phyloP scores from a whole-genome alignment of 2,797 vertebrate species.

The Pampus argenteus region DNA sequence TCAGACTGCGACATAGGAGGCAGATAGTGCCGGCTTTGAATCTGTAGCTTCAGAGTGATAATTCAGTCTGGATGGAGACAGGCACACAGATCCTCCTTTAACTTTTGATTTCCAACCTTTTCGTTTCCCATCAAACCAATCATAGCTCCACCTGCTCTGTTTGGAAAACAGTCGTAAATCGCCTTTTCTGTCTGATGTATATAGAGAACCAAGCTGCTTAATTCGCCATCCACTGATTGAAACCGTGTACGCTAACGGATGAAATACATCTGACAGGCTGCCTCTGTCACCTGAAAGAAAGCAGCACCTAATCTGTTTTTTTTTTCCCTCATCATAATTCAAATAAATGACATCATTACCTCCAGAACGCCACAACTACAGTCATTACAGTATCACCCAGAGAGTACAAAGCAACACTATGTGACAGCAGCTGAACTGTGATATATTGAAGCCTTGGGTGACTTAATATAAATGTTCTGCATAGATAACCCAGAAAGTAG shows the following conservation, averaged over 20 bases:
- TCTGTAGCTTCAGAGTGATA: conserved; percentile 16
- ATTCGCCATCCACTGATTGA: conserved; percentile 16
- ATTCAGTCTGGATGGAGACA: conserved; percentile 47
- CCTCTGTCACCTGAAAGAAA: conserved; percentile 38
- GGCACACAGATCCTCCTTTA: conserved; percentile 6
- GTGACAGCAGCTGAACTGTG: conserved; percentile 40
- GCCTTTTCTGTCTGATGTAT: not conserved
- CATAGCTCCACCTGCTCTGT: conserved; percentile 9
- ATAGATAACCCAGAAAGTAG: conserved; percentile 21
- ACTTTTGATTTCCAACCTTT: conserved; percentile 12
- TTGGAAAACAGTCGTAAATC: conserved; percentile 21
- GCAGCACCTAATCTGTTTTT: conserved; percentile 8
- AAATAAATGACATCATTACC: conserved; percentile 61
- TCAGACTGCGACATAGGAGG: conserved; percentile 24
- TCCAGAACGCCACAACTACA: conserved; percentile 14
- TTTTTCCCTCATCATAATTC: conserved; percentile 41
- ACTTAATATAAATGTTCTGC: conserved; percentile 30
- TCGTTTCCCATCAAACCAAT: conserved; percentile 22
- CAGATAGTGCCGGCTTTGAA: conserved; percentile 12
- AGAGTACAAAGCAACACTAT: conserved; percentile 21
- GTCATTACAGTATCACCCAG: conserved; percentile 32
- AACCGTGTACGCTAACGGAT: conserved; percentile 6
- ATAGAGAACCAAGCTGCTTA: not conserved
- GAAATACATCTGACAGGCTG: conserved; percentile 21
- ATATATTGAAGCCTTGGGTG: conserved; percentile 18